Percentiles rank a stretch among this genome's conserved stretches.
These are phyloP conservation scores for Indicator maculatus DNA, from an alignment of 2,113 vertebrate species.

Conservation along the genomic window DNA sequence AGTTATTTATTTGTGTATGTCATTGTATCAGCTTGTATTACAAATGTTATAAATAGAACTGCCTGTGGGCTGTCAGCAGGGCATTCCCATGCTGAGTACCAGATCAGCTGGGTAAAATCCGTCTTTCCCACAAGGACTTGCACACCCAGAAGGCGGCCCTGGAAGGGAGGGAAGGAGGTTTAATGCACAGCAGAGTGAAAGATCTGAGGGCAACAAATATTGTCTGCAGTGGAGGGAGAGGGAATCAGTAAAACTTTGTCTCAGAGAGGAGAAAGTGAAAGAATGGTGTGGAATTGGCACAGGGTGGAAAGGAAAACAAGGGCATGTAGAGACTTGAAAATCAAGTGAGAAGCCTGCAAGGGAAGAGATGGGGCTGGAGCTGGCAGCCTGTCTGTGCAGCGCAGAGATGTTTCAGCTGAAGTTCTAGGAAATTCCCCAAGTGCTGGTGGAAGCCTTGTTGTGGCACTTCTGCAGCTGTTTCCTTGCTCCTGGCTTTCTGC, in stretches of 20 bases:
- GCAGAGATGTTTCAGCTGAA: fast-evolving
- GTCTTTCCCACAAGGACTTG: neutral
- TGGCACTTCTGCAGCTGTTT: neutral
- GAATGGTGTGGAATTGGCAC: neutral
- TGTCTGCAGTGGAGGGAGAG: neutral
- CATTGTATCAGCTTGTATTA: neutral
- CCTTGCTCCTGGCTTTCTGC: neutral
- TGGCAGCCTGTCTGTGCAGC: fast-evolving
- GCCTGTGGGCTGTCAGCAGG: neutral
- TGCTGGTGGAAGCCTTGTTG: fast-evolving
- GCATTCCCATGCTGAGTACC: neutral
- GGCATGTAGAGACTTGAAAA: neutral
- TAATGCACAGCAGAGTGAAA: neutral
- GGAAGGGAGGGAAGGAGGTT: neutral
- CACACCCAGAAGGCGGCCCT: neutral
- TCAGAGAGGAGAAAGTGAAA: neutral
- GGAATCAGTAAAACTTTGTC: neutral
- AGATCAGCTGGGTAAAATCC: neutral
- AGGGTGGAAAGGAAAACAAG: neutral
- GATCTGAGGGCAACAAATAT: neutral
- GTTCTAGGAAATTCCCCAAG: neutral
- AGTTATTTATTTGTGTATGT: neutral
- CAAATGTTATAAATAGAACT: neutral
- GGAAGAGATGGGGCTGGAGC: neutral
- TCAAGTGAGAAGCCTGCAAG: neutral